Evolutionary conservation across 2,113 vertebrate genomes (phyloP), one percentile per base, ranked within the genome.

Genomic region (Abramis brama): DNA sequence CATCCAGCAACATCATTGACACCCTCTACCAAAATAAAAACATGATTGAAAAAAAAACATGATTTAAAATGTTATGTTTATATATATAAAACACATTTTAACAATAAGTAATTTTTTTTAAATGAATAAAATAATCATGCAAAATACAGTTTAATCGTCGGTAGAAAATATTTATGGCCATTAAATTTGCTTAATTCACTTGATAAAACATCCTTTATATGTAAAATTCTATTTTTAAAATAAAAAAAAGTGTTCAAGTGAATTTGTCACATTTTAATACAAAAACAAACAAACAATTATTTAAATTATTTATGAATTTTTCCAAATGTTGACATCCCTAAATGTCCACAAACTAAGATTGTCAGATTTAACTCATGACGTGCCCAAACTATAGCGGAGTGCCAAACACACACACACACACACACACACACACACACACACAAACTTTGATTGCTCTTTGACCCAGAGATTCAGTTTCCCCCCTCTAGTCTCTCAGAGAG

Each of bases 381-480:
- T 39, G 7, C 8, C 66, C 33, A 71, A 39, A 71, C 68, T 71
- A 23, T 19, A 71, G 68, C 19, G 2, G 36, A 39, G 33, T 15
- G 7, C 33, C 33, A 70, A 21, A 70, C 19, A 30, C 80, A 90
- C 73, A 88, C 75, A 87, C 74, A 2, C 83, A 91, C 75, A 88
- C 74, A 4, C 83, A 91, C 75, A 88, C 74, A 2, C 83, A 90
- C 75, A 87, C 75, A 2, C 83, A 90, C 75, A 87, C 71, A 5
- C 83, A 91, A 73, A 88, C 68, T 59, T 36, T 73, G 21, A 82
- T 93, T 91, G 91, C 92, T 92, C 89, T 87, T 90, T 91, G 92
- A 93, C 93, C 92, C 88, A 55, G 83, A 88, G 91, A 91, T 93
- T 93, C 91, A 89, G 92, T 88, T 86, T 88, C 89, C 77, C 47